A percentile compares a stretch with the other conserved stretches of the same genome.
phyloP scores from a whole-genome alignment of 2,888 invertebrate species.

The Agapostemon virescens region DNA sequence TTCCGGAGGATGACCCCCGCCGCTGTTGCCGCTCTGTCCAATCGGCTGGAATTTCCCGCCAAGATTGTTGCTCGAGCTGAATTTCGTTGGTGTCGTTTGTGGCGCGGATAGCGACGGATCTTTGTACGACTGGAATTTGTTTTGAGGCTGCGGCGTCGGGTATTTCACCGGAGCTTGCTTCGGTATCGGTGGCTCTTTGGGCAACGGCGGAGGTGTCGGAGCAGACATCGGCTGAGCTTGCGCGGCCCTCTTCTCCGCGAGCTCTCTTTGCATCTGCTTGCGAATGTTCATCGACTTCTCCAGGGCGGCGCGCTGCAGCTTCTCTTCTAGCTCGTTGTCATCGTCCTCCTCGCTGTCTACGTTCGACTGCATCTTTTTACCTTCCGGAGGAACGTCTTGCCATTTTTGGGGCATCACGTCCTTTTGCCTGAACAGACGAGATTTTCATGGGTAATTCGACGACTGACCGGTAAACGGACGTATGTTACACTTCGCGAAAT shows the following conservation, averaged over 20 bases:
- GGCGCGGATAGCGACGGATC: constrained; percentile 66
- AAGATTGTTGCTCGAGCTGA: constrained; percentile 69
- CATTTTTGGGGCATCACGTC: constrained; percentile 81
- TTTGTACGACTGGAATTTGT: constrained; percentile 76
- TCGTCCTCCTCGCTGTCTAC: constrained; percentile 74
- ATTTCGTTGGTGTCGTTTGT: constrained; percentile 70
- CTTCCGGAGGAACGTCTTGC: constrained; percentile 81
- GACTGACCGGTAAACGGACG: background rate
- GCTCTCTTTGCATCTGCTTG: constrained; percentile 78
- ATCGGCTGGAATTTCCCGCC: constrained; percentile 79
- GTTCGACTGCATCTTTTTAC: constrained; percentile 73
- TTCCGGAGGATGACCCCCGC: constrained; percentile 71
- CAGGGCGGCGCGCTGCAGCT: constrained; percentile 76
- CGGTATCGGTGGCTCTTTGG: constrained; percentile 77
- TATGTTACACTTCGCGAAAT: too few relatives aligned
- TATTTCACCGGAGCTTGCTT: constrained; percentile 76
- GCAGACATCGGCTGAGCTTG: constrained; percentile 70
- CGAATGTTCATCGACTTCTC: constrained; percentile 77
- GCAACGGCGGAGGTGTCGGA: constrained; percentile 81
- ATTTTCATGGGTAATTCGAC: background rate
- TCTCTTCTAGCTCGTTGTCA: constrained; percentile 78
- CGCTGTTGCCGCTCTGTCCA: constrained; percentile 69
- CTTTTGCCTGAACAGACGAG: constrained; percentile 79
- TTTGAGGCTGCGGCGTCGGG: constrained; percentile 76
- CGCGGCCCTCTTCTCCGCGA: constrained; percentile 74